Conservation (phyloP, 2,113 vertebrate species). For the Hemicordylus capensis region DNA sequence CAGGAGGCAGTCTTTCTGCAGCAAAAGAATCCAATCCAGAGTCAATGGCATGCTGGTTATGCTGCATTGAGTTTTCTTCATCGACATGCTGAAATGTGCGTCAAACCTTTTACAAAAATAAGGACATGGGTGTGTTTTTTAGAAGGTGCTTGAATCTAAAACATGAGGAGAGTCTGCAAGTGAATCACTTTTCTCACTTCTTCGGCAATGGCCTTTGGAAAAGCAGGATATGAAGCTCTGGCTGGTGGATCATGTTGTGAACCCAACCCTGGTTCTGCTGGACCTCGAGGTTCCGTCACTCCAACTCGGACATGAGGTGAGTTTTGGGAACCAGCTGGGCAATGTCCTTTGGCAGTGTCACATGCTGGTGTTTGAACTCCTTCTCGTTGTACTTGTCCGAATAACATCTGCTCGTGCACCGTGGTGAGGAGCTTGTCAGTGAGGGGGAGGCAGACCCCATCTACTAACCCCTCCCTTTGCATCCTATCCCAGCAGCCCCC, state of each 20-base stretch:
- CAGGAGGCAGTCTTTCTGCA: background rate
- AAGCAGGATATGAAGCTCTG: conserved; percentile 94
- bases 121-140: no score
- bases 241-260: conserved; percentile 97
- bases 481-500: no score
- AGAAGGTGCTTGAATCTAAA: conserved; percentile 51
- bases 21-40: background rate
- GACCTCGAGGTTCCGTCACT: conserved; percentile 94
- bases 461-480: no score
- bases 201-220: conserved; percentile 90
- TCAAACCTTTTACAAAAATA: conserved; percentile 35
- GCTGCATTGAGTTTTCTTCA: background rate
- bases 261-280: conserved; percentile 99
- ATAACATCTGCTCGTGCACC: no score
- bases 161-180: background rate
- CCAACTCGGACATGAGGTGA: conserved; percentile 93
- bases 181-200: conserved; percentile 73
- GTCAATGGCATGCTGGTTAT: background rate
- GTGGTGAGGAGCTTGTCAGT: no score
- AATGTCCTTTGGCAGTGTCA: conserved; percentile 95
- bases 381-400: no score
- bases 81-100: conserved; percentile 41
- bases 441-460: no score
- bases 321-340: conserved; percentile 94
- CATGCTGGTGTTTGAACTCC: conserved; percentile 81